Percentiles rank a stretch among this genome's conserved stretches.
These are phyloP conservation scores for Laothoe populi DNA, from an alignment of 2,888 invertebrate species.

Conservation along the genomic window DNA sequence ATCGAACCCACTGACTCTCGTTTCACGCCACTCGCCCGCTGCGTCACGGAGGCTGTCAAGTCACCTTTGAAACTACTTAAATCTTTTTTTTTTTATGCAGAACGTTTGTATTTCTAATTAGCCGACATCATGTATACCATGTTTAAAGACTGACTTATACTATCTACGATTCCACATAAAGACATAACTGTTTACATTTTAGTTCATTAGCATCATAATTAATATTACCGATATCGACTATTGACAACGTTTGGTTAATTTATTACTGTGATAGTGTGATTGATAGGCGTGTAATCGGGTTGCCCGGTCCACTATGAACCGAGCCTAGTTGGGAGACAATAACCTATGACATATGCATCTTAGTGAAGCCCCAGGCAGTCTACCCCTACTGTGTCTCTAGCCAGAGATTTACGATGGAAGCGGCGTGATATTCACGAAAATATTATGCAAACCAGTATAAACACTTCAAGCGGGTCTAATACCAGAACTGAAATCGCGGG, in stretches of 20 bases:
- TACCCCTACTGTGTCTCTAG: no score
- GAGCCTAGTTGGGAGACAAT: constrained; percentile 32
- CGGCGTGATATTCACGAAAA: no score
- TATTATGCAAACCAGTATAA: no score
- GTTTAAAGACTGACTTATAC: not conserved
- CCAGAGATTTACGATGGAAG: no score
- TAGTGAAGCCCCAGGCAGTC: constrained; percentile 36
- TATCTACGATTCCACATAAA: not conserved
- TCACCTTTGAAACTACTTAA: no score
- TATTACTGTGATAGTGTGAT: constrained; percentile 10
- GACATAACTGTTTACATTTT: constrained; percentile 9
- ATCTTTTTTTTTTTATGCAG: no score
- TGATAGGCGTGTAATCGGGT: constrained; percentile 31
- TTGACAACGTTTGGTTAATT: constrained; percentile 26
- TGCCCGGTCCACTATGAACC: constrained; percentile 33
- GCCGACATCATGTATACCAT: not conserved
- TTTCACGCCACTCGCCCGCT: no score
- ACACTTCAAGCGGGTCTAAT: no score
- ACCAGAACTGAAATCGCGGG: no score
- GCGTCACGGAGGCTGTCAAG: no score
- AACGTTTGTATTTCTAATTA: no score
- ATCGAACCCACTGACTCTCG: no score
- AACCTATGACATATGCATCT: constrained; percentile 28
- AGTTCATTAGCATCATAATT: constrained; percentile 28
- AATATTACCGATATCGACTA: constrained; percentile 24